Percentiles rank a stretch among this genome's conserved stretches.
phyloP scores from a whole-genome alignment of 1,140 invertebrate species.

The Diorhabda sublineata region DNA sequence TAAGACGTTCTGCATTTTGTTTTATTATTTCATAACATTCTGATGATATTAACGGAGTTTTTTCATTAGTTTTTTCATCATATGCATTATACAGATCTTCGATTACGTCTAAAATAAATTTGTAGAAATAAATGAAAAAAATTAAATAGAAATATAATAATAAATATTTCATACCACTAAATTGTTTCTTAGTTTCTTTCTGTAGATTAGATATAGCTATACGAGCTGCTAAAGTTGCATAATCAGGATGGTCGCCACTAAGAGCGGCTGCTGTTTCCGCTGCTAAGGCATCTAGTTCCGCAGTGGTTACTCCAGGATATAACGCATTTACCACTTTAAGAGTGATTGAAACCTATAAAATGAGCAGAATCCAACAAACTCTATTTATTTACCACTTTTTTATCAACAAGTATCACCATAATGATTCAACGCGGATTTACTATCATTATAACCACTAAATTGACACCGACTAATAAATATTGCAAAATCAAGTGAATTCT shows the following conservation, averaged over 20 bases:
- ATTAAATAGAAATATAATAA: not conserved
- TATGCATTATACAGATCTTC: constrained; percentile 76
- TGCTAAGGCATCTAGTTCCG: constrained; percentile 94
- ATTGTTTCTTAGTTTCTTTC: constrained; percentile 91
- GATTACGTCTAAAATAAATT: constrained; percentile 80
- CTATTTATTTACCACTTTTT: too few relatives aligned
- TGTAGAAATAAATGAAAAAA: not conserved
- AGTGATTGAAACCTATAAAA: constrained; percentile 57
- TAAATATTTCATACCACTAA: constrained; percentile 74
- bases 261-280: constrained; percentile 95
- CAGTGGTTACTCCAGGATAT: constrained; percentile 93
- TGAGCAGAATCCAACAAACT: too few relatives aligned
- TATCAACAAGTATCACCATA: too few relatives aligned
- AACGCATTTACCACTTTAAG: constrained; percentile 89
- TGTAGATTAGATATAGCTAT: constrained; percentile 97
- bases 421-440: too few relatives aligned
- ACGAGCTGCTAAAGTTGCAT: constrained; percentile 90
- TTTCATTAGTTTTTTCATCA: constrained; percentile 66
- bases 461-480: too few relatives aligned
- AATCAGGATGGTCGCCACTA: constrained; percentile 96
- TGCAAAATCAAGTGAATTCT: too few relatives aligned
- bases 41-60: constrained; percentile 82
- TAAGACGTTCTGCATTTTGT: constrained; percentile 81
- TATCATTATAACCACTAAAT: too few relatives aligned
- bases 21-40: constrained; percentile 80